phyloP scores from a whole-genome alignment of 2,113 vertebrate genomes.

The Bathybates hornii region DNA sequence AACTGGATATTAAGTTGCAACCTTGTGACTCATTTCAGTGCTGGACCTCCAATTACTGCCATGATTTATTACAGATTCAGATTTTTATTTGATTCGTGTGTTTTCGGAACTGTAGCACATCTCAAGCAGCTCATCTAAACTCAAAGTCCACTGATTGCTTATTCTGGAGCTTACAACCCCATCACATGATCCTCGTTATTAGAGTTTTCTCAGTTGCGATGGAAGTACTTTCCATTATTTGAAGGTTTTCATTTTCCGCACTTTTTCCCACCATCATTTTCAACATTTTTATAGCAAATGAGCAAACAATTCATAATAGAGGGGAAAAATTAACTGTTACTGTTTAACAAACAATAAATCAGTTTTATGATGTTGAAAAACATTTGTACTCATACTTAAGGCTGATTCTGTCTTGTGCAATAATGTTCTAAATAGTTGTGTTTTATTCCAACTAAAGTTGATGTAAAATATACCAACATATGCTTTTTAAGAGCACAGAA shows the following conservation, averaged over 20 bases:
- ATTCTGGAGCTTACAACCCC: background rate
- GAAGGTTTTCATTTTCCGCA: background rate
- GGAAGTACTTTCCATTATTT: background rate
- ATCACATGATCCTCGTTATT: background rate
- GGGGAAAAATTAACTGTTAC: fast-evolving
- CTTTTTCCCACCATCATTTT: background rate
- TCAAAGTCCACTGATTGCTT: background rate
- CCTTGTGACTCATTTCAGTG: background rate
- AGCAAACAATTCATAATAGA: background rate
- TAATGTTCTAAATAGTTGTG: background rate
- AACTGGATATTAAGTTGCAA: background rate
- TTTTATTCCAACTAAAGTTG: background rate
- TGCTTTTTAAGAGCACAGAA: background rate
- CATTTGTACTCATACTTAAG: background rate
- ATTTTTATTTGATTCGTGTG: background rate
- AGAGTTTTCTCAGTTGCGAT: background rate
- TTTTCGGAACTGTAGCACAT: fast-evolving
- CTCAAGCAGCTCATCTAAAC: background rate
- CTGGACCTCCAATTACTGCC: background rate
- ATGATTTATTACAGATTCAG: background rate
- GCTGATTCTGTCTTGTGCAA: background rate
- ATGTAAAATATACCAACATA: background rate
- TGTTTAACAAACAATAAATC: background rate
- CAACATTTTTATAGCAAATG: background rate
- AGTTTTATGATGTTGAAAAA: background rate